Base-by-base conservation (phyloP, 1,140 invertebrate species). In the Drosophila sproati region DNA sequence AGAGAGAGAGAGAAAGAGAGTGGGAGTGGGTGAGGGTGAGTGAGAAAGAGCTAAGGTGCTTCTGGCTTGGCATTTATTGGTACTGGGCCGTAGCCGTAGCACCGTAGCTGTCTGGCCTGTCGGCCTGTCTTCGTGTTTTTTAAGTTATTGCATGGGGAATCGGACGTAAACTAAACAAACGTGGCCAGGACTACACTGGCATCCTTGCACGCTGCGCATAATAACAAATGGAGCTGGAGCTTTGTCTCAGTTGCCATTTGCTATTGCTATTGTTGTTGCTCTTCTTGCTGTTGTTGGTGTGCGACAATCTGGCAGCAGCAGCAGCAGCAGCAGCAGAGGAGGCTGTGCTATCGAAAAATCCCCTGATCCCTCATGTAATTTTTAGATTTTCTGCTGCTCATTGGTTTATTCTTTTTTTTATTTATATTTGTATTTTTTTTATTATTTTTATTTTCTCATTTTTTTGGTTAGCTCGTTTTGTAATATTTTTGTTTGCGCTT, bases 91-190 rank as follows among this genome's bases (percentile, higher is more conserved):
- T 43, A 43, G 37, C 10, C 37, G 6, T 8, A 39, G 39, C 39
- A 43, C 35, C 77, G 54, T 43, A 66, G 80, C 73, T 89, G 83
- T 82, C 83, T 43, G 78, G n/a, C 8, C 12, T 37, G 59, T 51
- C 41, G 37, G 51, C 32, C 35, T 78, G 79, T 75, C 68, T 77
- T 76, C 69, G 70, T 77, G 63, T 79, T 88, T 91, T 88, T 91
- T 91, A 91, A 91, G 81, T 91, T 91, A 91, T 91, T 91, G 89
- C 89, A 91, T 82, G 78, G 89, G 89, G 89, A 91, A 91, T 91
- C 82, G 86, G 85, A 81, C 61, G 77, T 73, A 80, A 89, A 87
- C 86, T 89, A 88, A 85, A 89, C 85, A 89, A 70, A 89, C 81
- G 70, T 77, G 83, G 67, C 61, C 62, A 68, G 69, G 47, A 73